Evolutionary conservation across 1,140 invertebrate genomes (phyloP), one percentile per base, ranked within the genome.

Genomic region (Tetragnatha versicolor): DNA sequence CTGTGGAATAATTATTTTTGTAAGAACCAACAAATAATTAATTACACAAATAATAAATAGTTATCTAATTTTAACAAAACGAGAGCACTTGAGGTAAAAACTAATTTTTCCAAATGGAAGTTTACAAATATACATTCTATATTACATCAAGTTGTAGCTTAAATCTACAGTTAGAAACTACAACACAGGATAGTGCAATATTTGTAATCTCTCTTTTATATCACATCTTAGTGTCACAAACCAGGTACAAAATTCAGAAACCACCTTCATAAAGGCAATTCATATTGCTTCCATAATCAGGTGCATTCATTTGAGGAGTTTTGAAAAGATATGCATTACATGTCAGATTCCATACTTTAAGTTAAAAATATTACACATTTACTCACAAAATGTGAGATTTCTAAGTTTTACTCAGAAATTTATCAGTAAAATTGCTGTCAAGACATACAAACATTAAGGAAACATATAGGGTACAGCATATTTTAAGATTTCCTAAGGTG

Each of bases 51-150:
- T 53, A 31, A 65, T 63, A 63, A 65, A 75, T 47, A 75, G 35
- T 63, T 37, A 42, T 49, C 60, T 77, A 77, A 53, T 77, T 65
- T 66, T 65, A 77, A 77, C 61, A 77, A 77, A 77, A 77, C 25
- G 61, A 42, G 61, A 77, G 60, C 61, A 66, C 47, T 77, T 66
- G 47, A 77, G 61, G 73, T 66, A 77, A 65, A 77, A 66, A 65
- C 61, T 53, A 77, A 33, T 53, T 53, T 60, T 49, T 37, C 49
- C 58, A 53, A 9, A 61, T 45, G n/a, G n/a, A 45, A 60, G 35
- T 61, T 77, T 77, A 77, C 47, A 77, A 77, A 77, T 77, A 76
- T 77, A 77, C 72, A 75, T 60, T 42, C 47, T 77, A 77, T 77
- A 22, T 65, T 77, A 77, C 61, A 77, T 66, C 20, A 77, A 77